These are phyloP conservation scores for Tachysurus fulvidraco DNA, from an alignment of 2,113 vertebrate species.

Conservation along the genomic window DNA sequence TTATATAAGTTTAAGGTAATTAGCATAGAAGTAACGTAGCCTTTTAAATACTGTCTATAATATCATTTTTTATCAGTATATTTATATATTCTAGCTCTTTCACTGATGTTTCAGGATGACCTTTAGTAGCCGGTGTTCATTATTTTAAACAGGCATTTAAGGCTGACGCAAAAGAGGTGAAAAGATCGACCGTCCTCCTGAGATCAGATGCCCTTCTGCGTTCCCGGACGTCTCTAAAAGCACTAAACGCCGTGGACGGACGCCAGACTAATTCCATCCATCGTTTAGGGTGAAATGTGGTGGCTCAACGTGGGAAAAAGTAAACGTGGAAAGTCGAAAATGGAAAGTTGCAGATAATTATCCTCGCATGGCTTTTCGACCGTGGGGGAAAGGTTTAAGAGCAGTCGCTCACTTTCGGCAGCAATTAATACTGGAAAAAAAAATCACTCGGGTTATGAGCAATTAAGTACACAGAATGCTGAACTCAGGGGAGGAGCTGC, in stretches of 20 bases:
- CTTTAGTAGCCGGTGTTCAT: background rate
- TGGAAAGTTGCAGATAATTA: conserved; percentile 16
- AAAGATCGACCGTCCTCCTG: background rate
- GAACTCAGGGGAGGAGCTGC: conserved; percentile 18
- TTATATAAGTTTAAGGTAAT: background rate
- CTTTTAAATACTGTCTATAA: background rate
- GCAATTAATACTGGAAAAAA: conserved; percentile 5
- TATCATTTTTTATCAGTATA: background rate
- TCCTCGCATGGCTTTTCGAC: conserved; percentile 1
- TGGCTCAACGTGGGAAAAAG: background rate
- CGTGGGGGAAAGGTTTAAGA: conserved; percentile 3
- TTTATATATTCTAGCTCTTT: background rate
- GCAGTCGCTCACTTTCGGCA: background rate
- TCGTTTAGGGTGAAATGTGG: background rate
- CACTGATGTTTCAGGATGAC: conserved; percentile 5
- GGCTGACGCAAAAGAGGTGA: background rate
- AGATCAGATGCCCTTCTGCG: conserved; percentile 13
- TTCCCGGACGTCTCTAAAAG: background rate
- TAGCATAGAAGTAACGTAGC: background rate
- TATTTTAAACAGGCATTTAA: conserved; percentile 11
- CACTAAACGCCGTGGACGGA: background rate
- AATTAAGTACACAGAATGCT: conserved; percentile 21
- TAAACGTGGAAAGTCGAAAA: background rate
- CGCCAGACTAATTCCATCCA: background rate
- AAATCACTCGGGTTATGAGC: conserved; percentile 1